These are phyloP conservation scores for Nothobranchius kuhntae DNA, from an alignment of 2,113 vertebrate genomes.

Conservation along the genomic window DNA sequence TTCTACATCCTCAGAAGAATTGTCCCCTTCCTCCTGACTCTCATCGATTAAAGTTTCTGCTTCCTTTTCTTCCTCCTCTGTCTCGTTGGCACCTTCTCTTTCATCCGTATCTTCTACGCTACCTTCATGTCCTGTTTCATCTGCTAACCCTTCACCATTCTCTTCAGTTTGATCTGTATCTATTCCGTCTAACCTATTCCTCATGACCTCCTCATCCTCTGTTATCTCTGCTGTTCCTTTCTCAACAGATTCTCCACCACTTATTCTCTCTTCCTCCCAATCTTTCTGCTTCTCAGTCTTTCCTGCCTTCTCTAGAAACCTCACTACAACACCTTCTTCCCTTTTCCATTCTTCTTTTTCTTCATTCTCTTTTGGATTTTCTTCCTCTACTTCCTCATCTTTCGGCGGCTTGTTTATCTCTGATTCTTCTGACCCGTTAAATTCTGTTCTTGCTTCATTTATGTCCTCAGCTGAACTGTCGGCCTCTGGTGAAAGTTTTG, in stretches of 20 bases:
- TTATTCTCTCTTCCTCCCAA: constrained; percentile 3
- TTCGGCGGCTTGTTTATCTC: constrained; percentile 12
- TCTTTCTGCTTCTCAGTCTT: not conserved
- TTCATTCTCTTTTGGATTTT: constrained; percentile 18
- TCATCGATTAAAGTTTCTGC: not conserved
- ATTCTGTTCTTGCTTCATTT: constrained; percentile 1
- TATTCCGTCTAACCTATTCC: constrained; percentile 8
- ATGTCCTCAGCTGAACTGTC: constrained; percentile 11
- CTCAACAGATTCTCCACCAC: constrained; percentile 6
- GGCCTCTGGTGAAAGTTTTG: constrained; percentile 18
- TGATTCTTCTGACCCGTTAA: constrained; percentile 1
- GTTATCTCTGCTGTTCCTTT: constrained; percentile 14
- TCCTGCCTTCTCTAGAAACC: not conserved
- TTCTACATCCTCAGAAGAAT: not conserved
- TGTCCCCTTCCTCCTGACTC: no score
- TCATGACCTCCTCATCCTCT: constrained; percentile 21
- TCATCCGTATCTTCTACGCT: constrained; percentile 39
- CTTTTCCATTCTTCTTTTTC: not conserved
- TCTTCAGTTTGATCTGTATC: constrained; percentile 4
- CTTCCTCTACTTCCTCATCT: constrained; percentile 5
- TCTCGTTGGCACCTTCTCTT: constrained; percentile 15
- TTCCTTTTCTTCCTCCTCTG: constrained; percentile 20
- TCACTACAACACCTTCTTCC: constrained; percentile 3
- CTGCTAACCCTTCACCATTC: constrained; percentile 7
- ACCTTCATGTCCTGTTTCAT: constrained; percentile 7